Base-by-base conservation (phyloP, 2,888 invertebrate species). In the Poecilobothrus nobilitatus region DNA sequence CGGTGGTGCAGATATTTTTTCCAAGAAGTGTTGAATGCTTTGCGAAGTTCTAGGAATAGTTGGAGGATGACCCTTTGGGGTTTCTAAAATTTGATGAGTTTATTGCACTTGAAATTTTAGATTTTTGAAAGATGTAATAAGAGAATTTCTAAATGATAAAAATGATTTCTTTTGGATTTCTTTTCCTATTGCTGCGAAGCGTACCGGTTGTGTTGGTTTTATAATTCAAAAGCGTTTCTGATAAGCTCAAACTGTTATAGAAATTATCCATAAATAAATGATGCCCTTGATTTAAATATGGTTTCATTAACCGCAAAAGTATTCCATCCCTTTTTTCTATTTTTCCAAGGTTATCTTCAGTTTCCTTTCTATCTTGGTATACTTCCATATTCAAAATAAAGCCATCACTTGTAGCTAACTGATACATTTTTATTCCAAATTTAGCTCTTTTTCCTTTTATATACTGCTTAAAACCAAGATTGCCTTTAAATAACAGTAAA, bases 241-340 rank as follows among this genome's bases (percentile, higher is more conserved):
- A 70, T 20, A 74, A 64, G n/a, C 68, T 18, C 20, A 73, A 53
- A 70, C 71, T 73, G 64, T 74, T 75, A 71, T 74, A 74, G 71
- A 72, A 74, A 70, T 74, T 75, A 67, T 76, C 75, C 75, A 76
- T 77, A 68, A 70, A 75, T 27, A 78, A 66, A 68, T 75, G 71
- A 70, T 75, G 75, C 27, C 76, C 76, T 68, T 74, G 73, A 67
- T 74, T 70, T 18, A 76, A 68, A 68, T 75, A 76, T 66, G 76
- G 70, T 67, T 73, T 66, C 68, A 76, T 67, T 12, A 76, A 75
- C 3, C 44, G 6, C 15, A 15, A 10, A 10, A 15, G 8, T 3
- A 44, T 15, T 44, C 34, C 8, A 34, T 34, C 34, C 5, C 9
- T 44, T 44, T 15, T 44, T 44, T 3, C 44, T 44, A 12, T 3